Conservation (phyloP, 1,140 invertebrate genomes). For the Drosophila kikkawai region DNA sequence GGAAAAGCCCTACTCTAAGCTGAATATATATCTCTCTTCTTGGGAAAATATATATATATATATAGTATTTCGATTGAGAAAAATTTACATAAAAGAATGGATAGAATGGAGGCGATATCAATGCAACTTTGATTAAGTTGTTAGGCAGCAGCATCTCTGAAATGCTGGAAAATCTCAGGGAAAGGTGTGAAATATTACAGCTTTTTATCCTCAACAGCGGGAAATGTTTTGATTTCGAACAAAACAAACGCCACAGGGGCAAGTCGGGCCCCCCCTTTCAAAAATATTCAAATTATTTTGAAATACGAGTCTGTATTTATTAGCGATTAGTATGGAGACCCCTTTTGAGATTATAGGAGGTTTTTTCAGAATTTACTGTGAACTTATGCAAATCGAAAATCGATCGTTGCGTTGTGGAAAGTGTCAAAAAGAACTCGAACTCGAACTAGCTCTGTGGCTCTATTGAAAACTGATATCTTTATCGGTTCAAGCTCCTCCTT, state of each 20-base stretch:
- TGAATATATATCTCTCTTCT: slow-evolving; percentile 28
- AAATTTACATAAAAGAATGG: slow-evolving; percentile 19
- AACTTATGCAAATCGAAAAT: slow-evolving; percentile 72
- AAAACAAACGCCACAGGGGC: slow-evolving; percentile 75
- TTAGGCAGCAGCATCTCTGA: slow-evolving; percentile 18
- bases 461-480: slow-evolving; percentile 76
- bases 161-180: slow-evolving; percentile 9
- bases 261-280: slow-evolving; percentile 43
- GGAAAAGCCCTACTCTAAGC: slow-evolving; percentile 14
- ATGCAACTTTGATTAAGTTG: slow-evolving; percentile 56
- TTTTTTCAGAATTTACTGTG: slow-evolving; percentile 77
- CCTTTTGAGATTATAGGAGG: slow-evolving; percentile 36
- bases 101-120: neutral
- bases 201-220: slow-evolving; percentile 39
- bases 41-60: slow-evolving; percentile 3
- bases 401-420: slow-evolving; percentile 44
- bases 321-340: slow-evolving; percentile 63
- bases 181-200: slow-evolving; percentile 52
- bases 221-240: slow-evolving; percentile 81
- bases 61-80: slow-evolving; percentile 16
- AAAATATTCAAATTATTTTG: slow-evolving; percentile 80
- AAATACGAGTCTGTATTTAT: slow-evolving; percentile 82
- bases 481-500: slow-evolving; percentile 22
- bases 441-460: neutral
- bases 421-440: slow-evolving; percentile 60